Evolutionary conservation across 2,113 vertebrate species (phyloP), one percentile per base, ranked within the genome.

Genomic region (Datnioides undecimradiatus): DNA sequence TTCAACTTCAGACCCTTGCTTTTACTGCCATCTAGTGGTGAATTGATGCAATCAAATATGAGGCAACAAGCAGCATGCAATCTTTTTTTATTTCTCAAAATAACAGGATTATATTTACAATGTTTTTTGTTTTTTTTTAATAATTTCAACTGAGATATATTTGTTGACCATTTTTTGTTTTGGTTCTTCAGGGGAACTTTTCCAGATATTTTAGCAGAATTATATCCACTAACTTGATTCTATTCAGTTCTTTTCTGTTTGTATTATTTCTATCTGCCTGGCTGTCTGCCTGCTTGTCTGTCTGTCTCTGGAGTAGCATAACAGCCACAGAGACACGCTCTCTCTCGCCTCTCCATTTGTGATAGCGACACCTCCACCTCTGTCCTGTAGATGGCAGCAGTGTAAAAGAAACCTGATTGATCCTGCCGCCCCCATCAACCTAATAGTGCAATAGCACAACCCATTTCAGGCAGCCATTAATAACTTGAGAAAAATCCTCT

Each of bases 381-480:
- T 0, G 0, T 59, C 86, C 93, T 63, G 33, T 82, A 93, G 93
- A 91, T 94, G 93, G 90, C 83, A 91, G 91, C 87, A 91, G 84
- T 79, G 54, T 76, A 88, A 79, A 83, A 66, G 38, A 17, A 88
- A 92, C 51, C 16, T 12, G 31, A 31, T 36, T 13, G 2, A 11
- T n/a, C 40, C 23, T 46, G 45, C 38, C 33, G 46, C 17, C 29
- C 31, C 45, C 57, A 72, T 82, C 57, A 76, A 41, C 29, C 25
- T 23, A 74, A 77, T 40, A 40, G 63, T 51, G 65, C 51, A 76
- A 43, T 3, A 68, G 48, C 58, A 71, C 60, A 84, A 16, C 71
- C 51, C 21, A 72, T 80, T 55, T 67, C 62, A 71, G 69, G 31
- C 71, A 71, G 49, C 43, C 46, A 78, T 92, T 88, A 85, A 80